A percentile compares a stretch with the other conserved stretches of the same genome.
phyloP scores from a whole-genome alignment of 2,797 vertebrate species.

The Streptopelia turtur region DNA sequence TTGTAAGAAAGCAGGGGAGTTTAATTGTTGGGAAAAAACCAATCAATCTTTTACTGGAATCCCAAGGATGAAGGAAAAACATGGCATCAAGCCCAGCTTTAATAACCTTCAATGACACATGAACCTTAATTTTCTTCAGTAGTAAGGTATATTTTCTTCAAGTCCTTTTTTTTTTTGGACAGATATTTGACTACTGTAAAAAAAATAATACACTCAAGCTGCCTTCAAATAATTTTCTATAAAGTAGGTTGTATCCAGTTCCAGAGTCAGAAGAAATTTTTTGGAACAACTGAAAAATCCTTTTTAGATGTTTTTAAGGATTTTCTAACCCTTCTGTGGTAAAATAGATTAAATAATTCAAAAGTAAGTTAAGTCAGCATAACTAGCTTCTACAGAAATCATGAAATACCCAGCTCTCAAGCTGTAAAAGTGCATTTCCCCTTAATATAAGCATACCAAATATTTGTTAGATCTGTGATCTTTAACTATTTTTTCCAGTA shows the following conservation, averaged over 20 bases:
- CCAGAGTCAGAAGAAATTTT: not conserved
- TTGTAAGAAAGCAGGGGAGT: not conserved
- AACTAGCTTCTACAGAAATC: not conserved
- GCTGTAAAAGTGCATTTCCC: not conserved
- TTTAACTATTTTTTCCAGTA: not conserved
- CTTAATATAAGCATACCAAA: not conserved
- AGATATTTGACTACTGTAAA: constrained; percentile 28
- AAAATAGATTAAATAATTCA: not conserved
- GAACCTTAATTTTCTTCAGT: constrained; percentile 10
- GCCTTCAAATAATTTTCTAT: not conserved
- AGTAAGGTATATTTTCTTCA: constrained; percentile 20
- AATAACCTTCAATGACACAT: constrained; percentile 37
- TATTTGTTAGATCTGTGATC: not conserved
- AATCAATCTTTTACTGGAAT: constrained; percentile 30
- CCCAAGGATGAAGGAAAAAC: constrained; percentile 14
- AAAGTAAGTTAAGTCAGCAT: not conserved
- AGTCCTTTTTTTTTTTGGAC: not conserved
- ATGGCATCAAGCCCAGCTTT: constrained; percentile 31
- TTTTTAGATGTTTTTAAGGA: not conserved
- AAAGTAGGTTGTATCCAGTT: not conserved
- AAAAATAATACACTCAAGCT: not conserved
- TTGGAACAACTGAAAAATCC: not conserved
- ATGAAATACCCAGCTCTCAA: not conserved
- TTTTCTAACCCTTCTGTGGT: not conserved
- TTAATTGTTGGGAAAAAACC: not conserved